phyloP scores from a whole-genome alignment of 2,888 invertebrate species.

The Eurois occulta region DNA sequence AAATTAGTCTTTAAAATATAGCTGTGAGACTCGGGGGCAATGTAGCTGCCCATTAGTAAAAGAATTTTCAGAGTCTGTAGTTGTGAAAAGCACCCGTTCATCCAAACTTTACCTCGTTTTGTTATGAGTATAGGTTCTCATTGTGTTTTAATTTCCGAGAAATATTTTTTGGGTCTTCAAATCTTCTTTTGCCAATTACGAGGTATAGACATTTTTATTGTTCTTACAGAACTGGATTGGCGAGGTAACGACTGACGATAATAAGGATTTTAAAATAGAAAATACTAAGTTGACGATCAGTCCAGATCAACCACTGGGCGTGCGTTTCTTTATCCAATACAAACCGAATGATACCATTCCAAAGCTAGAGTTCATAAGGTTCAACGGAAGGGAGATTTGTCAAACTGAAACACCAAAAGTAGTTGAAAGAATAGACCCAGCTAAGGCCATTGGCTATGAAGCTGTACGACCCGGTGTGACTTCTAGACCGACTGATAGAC shows the following conservation, averaged over 20 bases:
- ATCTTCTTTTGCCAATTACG: neutral
- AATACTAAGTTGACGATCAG: conserved; percentile 88
- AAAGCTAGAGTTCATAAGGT: conserved; percentile 83
- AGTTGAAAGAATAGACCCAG: neutral
- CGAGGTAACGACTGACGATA: conserved; percentile 89
- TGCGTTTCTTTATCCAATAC: conserved; percentile 91
- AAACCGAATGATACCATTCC: conserved; percentile 84
- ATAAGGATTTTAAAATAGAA: conserved; percentile 90
- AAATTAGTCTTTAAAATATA: neutral
- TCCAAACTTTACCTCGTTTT: neutral
- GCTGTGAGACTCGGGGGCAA: neutral
- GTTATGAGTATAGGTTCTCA: neutral
- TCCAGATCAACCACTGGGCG: conserved; percentile 86
- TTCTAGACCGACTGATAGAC: conserved; percentile 18
- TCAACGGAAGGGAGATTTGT: conserved; percentile 91
- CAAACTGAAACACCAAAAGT: neutral
- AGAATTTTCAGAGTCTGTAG: neutral
- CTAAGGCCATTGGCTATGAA: neutral
- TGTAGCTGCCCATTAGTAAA: neutral
- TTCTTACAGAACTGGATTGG: conserved; percentile 89
- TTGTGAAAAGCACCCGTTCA: neutral
- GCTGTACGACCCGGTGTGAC: neutral
- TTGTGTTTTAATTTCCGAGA: neutral
- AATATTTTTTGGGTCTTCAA: neutral
- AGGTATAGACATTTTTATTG: neutral